Conservation (phyloP, 2,113 vertebrate genomes). For the Gnathonemus longibarbis region DNA sequence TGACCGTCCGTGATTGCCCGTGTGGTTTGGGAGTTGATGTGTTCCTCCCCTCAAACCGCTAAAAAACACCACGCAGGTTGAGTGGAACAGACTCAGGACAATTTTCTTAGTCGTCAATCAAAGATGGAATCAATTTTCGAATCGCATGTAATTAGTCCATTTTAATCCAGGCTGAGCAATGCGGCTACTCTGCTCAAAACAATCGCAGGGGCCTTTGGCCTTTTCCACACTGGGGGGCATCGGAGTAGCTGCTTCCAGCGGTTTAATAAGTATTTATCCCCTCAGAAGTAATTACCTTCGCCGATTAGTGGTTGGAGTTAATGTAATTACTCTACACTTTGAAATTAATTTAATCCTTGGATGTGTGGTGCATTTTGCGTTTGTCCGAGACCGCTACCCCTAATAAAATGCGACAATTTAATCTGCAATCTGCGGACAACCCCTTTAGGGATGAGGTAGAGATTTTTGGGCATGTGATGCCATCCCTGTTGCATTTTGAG, state of each 20-base stretch:
- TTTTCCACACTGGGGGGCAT: neutral
- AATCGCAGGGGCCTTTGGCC: neutral
- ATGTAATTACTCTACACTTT: conserved; percentile 59
- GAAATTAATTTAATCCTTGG: conserved; percentile 58
- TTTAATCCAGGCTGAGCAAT: neutral
- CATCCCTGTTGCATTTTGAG: neutral
- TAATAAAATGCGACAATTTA: conserved; percentile 54
- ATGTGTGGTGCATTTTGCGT: conserved; percentile 44
- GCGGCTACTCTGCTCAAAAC: neutral
- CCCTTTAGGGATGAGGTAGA: conserved; percentile 24
- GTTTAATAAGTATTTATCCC: conserved; percentile 47
- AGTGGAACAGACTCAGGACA: neutral
- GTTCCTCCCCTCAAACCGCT: neutral
- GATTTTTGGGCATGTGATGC: neutral
- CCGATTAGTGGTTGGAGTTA: conserved; percentile 54
- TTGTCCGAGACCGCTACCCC: conserved; percentile 53
- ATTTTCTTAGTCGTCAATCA: neutral
- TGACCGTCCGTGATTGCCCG: neutral
- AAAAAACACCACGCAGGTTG: neutral
- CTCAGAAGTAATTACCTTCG: conserved; percentile 55
- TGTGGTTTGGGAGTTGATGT: neutral
- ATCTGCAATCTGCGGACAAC: conserved; percentile 42
- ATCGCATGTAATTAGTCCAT: neutral
- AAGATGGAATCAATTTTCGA: neutral
- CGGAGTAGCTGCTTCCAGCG: conserved; percentile 20